A percentile compares a stretch with the other conserved stretches of the same genome.
Conservation (phyloP, 2,113 vertebrate species). For the Coregonus clupeaformis region DNA sequence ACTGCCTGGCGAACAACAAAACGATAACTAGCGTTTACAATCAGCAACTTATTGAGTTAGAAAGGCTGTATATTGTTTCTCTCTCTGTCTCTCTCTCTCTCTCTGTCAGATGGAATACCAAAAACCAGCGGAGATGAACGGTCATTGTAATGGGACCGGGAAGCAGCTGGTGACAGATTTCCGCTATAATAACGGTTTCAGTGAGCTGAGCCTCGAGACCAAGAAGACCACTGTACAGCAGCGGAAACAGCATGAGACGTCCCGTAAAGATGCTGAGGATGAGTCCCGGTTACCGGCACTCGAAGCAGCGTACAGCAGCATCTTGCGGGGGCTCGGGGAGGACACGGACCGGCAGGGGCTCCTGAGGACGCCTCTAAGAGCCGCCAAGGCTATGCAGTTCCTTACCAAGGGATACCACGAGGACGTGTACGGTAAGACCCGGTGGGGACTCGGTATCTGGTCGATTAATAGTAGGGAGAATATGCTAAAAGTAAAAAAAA, state of each 20-base stretch:
- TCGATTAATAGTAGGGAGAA: too few species aligned
- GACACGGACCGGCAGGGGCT: conserved; percentile 76
- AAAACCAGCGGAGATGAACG: conserved; percentile 54
- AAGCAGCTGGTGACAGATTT: conserved; percentile 42
- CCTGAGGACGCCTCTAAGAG: conserved; percentile 75
- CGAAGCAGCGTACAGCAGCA: conserved; percentile 73
- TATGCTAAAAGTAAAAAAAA: too few species aligned
- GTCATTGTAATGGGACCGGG: conserved; percentile 52
- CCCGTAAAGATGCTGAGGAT: conserved; percentile 61
- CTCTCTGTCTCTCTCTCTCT: not conserved
- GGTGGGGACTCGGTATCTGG: too few species aligned
- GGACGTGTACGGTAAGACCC: conserved; percentile 70
- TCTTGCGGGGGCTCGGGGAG: conserved; percentile 77
- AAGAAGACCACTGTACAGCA: conserved; percentile 52
- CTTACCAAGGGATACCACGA: conserved; percentile 83
- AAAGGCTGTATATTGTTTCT: not conserved
- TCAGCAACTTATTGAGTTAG: too few species aligned
- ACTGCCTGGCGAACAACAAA: not conserved
- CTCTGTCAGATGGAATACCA: conserved; percentile 40
- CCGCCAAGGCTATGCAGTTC: conserved; percentile 82
- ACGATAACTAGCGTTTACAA: too few species aligned
- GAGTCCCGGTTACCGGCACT: conserved; percentile 53
- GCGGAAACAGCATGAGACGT: conserved; percentile 51
- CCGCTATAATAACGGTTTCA: conserved; percentile 47
- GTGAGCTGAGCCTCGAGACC: conserved; percentile 51